A percentile compares a stretch with the other conserved stretches of the same genome.
Conservation (phyloP, 2,888 invertebrate genomes). For the Himalopsyche kuldschensis region DNA sequence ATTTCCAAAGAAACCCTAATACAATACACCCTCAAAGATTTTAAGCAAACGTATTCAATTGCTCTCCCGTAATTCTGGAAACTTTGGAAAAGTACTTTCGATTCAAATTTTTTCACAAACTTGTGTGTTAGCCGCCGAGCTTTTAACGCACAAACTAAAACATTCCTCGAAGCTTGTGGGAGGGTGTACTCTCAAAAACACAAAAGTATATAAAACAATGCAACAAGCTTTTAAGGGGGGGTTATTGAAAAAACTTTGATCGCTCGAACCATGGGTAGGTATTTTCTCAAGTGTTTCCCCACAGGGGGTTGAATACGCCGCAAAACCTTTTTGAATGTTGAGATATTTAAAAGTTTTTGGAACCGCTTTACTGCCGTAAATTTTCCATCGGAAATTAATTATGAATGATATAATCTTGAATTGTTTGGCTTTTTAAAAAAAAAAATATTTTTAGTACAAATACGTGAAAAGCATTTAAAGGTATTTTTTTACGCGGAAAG, state of each 20-base stretch:
- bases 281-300: constrained; percentile 12
- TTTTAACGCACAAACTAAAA: constrained; percentile 5
- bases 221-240: constrained; percentile 34
- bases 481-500: too few relatives aligned
- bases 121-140: constrained; percentile 22
- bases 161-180: not conserved
- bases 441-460: too few relatives aligned
- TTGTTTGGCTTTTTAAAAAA: too few relatives aligned
- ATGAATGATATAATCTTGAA: not conserved
- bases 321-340: constrained; percentile 11
- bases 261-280: constrained; percentile 11
- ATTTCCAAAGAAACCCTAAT: not conserved
- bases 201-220: constrained; percentile 30
- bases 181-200: not conserved
- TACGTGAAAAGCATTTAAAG: too few relatives aligned
- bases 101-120: constrained; percentile 16
- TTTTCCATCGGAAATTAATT: not conserved
- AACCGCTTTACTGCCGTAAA: not conserved
- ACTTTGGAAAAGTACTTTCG: constrained; percentile 1
- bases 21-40: not conserved
- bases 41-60: constrained; percentile 9
- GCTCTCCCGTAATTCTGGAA: not conserved
- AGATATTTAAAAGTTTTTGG: not conserved
- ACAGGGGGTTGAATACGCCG: not conserved
- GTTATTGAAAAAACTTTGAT: constrained; percentile 32